Base-by-base conservation (phyloP, 2,888 invertebrate genomes). In the Sinohyriopsis cumingii region DNA sequence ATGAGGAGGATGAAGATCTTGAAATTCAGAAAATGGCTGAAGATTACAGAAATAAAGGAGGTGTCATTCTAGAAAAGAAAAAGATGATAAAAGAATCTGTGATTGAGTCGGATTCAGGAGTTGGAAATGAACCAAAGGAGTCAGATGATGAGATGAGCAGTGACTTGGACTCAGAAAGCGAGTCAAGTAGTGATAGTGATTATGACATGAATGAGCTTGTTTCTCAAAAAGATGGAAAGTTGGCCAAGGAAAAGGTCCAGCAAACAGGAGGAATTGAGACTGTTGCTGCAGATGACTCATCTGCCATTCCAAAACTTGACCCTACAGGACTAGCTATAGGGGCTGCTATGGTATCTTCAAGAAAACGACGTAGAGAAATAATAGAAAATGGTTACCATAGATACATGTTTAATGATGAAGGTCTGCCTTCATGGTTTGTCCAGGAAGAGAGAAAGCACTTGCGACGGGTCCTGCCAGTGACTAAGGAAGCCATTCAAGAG, bases 351-450 rank as follows among this genome's bases (percentile, higher is more conserved):
- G 94, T 96, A 9, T 94, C 95, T 68, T 97, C 98, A 56, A 94
- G 94, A 89, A 99, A 98, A 91, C 93, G 94, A 20, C 95, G 95
- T 84, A 93, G 98, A 55, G 98, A 99, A 88, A 91, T 99, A 18
- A 92, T 95, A 18, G 98, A 99, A 88, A 94, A 93, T 65, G 96
- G 94, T 0, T 99, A 96, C 95, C 97, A 98, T 90, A 93, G 97
- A 65, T 98, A 95, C 88, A 93, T 95, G 5, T 97, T 96, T 88
- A 96, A 97, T 87, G 99, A 99, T 89, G 94, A 94, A 2, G 93
- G 95, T 88, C 91, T 99, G 63, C 99, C 99, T 0, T 95, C 95
- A 82, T 99, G 99, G 99, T 99, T 99, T 91, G 93, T 93, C 0
- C 93, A 95, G 72, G 99, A 99, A 84, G 99, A 99, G 90, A 93